Conservation (phyloP, 2,888 invertebrate genomes). For the Blastobasis adustella region DNA sequence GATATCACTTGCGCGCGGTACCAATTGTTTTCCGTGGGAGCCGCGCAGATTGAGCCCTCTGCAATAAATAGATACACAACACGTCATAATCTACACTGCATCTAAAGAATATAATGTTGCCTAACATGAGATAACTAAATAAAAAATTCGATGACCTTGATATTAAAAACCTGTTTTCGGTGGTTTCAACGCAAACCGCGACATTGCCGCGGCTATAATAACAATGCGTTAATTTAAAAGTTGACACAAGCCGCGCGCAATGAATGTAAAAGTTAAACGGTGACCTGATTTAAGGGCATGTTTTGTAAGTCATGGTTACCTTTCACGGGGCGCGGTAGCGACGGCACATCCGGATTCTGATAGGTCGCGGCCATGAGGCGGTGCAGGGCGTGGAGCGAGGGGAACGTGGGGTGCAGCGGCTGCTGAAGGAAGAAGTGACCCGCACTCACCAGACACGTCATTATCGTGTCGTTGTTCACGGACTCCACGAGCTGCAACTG, state of each 20-base stretch:
- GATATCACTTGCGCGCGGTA: slow-evolving; percentile 88
- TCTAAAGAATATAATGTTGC: no score
- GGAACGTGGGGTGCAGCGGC: slow-evolving; percentile 95
- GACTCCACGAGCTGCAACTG: slow-evolving; percentile 89
- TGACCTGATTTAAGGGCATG: slow-evolving; percentile 6
- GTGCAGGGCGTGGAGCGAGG: slow-evolving; percentile 86
- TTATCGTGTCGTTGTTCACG: slow-evolving; percentile 93
- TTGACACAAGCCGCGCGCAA: not conserved
- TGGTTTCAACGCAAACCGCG: no score
- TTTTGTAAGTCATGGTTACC: slow-evolving; percentile 60
- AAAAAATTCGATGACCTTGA: no score
- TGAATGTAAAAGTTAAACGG: not conserved
- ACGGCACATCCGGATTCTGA: slow-evolving; percentile 83
- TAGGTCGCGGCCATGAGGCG: slow-evolving; percentile 89
- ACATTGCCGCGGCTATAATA: no score
- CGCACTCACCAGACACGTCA: slow-evolving; percentile 90
- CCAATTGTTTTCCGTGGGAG: slow-evolving; percentile 90
- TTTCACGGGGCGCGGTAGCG: slow-evolving; percentile 85
- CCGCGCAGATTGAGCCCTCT: slow-evolving; percentile 93
- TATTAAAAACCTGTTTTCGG: no score
- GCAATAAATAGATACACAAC: slow-evolving; percentile 28
- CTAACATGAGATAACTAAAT: no score
- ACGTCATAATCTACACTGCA: no score
- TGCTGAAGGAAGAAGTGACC: slow-evolving; percentile 96
- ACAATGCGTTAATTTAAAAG: no score